A percentile compares a stretch with the other conserved stretches of the same genome.
Conservation (phyloP, 2,797 vertebrate genomes). For the Numenius phaeopus region DNA sequence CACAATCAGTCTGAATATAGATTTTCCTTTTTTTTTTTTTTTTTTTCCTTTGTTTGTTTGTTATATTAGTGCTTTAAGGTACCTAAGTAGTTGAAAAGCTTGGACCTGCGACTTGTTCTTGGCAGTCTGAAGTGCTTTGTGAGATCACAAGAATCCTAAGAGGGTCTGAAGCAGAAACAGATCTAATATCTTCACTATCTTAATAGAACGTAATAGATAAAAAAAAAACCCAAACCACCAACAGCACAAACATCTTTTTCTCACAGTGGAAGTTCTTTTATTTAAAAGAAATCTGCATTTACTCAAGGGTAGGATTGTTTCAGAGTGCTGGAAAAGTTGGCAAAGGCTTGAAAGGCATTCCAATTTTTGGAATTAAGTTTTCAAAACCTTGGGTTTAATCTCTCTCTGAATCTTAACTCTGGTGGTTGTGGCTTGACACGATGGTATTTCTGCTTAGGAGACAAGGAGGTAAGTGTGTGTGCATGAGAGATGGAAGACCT, state of each 20-base stretch:
- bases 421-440: not conserved
- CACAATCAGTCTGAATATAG: not conserved
- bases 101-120: not conserved
- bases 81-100: not conserved
- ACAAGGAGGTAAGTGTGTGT: not conserved
- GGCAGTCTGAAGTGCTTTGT: not conserved
- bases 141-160: not conserved
- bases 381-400: not conserved
- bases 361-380: not conserved
- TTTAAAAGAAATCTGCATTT: not conserved
- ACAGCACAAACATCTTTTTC: not conserved
- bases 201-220: not conserved
- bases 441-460: not conserved
- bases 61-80: not conserved
- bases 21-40: not conserved
- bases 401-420: not conserved
- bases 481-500: not conserved
- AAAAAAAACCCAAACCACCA: not conserved
- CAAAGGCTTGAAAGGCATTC: not conserved
- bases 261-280: not conserved
- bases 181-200: not conserved
- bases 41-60: fast-evolving
- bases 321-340: not conserved
- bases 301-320: not conserved
- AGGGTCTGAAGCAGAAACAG: slow-evolving; percentile 1